Evolutionary conservation across 2,113 vertebrate species (phyloP), one percentile per base, ranked within the genome.

Genomic region (Nanorana parkeri): DNA sequence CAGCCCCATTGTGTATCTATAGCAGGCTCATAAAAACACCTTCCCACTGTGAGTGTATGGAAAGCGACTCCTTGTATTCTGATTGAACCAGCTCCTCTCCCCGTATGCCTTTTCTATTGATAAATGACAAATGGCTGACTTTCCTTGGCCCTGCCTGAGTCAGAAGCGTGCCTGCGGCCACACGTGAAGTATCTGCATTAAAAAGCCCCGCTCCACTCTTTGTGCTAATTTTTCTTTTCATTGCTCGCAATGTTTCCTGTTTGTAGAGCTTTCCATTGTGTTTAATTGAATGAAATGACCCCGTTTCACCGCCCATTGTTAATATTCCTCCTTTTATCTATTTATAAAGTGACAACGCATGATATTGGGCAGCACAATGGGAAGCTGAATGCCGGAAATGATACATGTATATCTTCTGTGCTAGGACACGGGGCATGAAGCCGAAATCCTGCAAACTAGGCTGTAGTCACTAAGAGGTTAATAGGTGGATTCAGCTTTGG

Each of bases 231-330:
- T n/a, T 24, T 36, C 67, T 56, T 80, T 51, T 80, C 68, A 80
- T 29, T 28, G 23, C 67, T 80, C 51, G 55, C 56, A 28, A 51
- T 71, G 67, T 47, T 80, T 80, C 78, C 78, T 69, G 78, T 80
- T 80, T 47, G 47, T 61, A 23, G 5, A 61, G 55, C 54, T 80
- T 68, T 71, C 72, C 78, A 72, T 80, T 80, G 78, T 80, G 67
- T 63, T 55, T 55, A 17, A 32, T 71, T 3, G 41, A 51, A 58
- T 26, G 65, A 51, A 71, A 52, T 3, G 29, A 11, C 21, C 65
- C 29, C 13, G 32, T 80, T 61, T 71, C 55, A 80, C 55, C 32
- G 36, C 26, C 47, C 68, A 64, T 81, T 65, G 60, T 81, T 79
- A 78, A n/a, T 67, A 41, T 24, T 32, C 15, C 23, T 28, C 19